Evolutionary conservation across 2,888 invertebrate genomes (phyloP).

Genomic region (Ochropleura leucogaster): DNA sequence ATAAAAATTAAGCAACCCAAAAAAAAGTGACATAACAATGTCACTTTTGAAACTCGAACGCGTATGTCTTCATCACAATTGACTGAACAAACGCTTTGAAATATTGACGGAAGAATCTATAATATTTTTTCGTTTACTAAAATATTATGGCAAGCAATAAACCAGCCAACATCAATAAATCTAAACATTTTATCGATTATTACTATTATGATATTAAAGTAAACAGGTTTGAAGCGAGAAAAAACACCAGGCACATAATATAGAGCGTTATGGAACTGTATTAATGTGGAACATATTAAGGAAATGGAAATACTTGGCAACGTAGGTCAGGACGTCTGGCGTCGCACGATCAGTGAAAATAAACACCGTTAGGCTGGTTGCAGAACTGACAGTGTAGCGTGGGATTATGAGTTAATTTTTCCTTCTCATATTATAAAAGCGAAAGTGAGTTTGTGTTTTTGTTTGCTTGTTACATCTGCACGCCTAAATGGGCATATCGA

Average conservation of each 20-base stretch:
- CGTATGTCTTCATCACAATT: too few relatives aligned
- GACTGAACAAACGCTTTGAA: background rate
- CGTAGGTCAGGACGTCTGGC: conserved; percentile 69
- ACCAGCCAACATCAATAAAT: conserved; percentile 13
- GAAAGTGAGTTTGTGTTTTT: too few relatives aligned
- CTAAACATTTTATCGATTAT: background rate
- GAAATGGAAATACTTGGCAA: conserved; percentile 68
- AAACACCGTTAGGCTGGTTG: conserved; percentile 57
- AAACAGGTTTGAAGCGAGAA: conserved; percentile 17
- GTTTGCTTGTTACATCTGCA: too few relatives aligned
- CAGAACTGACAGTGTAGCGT: conserved; percentile 33
- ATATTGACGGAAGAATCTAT: background rate
- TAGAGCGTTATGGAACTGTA: conserved; percentile 24
- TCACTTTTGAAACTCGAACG: conserved; percentile 26
- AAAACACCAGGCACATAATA: conserved; percentile 37
- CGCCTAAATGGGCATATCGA: too few relatives aligned
- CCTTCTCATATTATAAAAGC: too few relatives aligned
- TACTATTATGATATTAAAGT: conserved; percentile 8
- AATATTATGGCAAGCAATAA: conserved; percentile 8
- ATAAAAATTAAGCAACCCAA: background rate
- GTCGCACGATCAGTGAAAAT: conserved; percentile 59
- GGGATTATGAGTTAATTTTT: conserved; percentile 1
- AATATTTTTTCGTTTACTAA: background rate
- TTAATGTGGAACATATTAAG: conserved; percentile 58
- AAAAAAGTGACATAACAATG: too few relatives aligned